Evolutionary conservation across 2,113 vertebrate species (phyloP).

Genomic region (Oxygymnocypris stewartii): DNA sequence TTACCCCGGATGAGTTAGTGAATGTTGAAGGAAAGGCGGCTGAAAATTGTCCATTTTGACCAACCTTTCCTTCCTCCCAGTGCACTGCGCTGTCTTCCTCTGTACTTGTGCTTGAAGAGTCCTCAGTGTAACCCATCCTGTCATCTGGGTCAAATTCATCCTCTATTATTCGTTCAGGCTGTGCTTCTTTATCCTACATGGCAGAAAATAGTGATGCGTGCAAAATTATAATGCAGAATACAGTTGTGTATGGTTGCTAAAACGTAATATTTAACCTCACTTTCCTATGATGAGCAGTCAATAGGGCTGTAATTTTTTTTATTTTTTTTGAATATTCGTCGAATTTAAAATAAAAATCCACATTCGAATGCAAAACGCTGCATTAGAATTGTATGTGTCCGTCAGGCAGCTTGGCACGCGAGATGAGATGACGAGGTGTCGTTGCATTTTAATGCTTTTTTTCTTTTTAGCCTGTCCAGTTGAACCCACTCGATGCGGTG

Average conservation of each 20-base stretch:
- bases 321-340: too few species aligned
- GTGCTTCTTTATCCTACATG: background rate
- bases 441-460: too few species aligned
- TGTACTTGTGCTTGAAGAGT: conserved; percentile 3
- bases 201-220: background rate
- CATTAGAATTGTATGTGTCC: too few species aligned
- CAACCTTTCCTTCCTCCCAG: background rate
- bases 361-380: too few species aligned
- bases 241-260: background rate
- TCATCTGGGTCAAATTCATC: background rate
- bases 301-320: too few species aligned
- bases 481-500: too few species aligned
- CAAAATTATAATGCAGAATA: background rate
- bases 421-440: too few species aligned
- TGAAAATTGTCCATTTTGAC: background rate
- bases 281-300: background rate
- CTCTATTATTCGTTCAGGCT: background rate
- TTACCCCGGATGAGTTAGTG: too few species aligned
- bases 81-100: background rate
- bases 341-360: too few species aligned
- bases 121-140: background rate
- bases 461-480: too few species aligned
- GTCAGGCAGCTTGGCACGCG: too few species aligned
- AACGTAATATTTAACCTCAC: background rate
- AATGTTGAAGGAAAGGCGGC: background rate